Evolutionary conservation across 2,888 invertebrate genomes (phyloP).

Genomic region (Macaria liturata): DNA sequence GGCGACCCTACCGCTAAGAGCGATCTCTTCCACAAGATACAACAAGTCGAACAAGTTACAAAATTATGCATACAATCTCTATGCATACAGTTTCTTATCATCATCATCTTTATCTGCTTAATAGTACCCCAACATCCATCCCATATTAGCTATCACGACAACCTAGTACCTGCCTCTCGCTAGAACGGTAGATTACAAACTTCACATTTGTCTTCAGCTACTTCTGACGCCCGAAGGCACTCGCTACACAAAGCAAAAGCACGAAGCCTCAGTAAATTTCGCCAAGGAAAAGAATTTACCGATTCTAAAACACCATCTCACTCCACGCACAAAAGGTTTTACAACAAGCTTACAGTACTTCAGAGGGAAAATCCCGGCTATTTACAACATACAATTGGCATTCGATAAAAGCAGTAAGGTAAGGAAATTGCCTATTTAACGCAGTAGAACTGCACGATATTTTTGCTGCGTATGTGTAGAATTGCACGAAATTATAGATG

Average conservation of each 20-base stretch:
- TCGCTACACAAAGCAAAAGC: conserved; percentile 93
- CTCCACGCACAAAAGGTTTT: conserved; percentile 98
- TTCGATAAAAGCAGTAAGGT: conserved; percentile 86
- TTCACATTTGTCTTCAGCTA: conserved; percentile 82
- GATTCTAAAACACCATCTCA: conserved; percentile 93
- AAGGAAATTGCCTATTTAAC: conserved; percentile 19
- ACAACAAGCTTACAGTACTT: conserved; percentile 92
- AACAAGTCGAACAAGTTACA: too few relatives aligned
- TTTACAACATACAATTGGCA: conserved; percentile 92
- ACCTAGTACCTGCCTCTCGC: not conserved
- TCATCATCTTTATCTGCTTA: too few relatives aligned
- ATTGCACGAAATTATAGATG: too few relatives aligned
- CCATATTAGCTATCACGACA: too few relatives aligned
- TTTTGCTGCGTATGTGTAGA: too few relatives aligned
- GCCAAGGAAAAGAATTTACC: conserved; percentile 93
- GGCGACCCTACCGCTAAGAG: too few relatives aligned
- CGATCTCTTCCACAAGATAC: too few relatives aligned
- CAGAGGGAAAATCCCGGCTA: conserved; percentile 90
- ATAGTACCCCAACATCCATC: too few relatives aligned
- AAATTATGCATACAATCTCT: too few relatives aligned
- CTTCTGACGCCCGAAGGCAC: conserved; percentile 97
- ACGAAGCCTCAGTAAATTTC: conserved; percentile 93
- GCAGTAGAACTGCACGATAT: too few relatives aligned
- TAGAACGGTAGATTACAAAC: conserved; percentile 1
- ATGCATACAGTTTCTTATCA: too few relatives aligned